Percentiles rank a stretch among this genome's conserved stretches.
These are phyloP conservation scores for Dolichallabes microphthalmus DNA, from an alignment of 2,113 vertebrate species.

Conservation along the genomic window DNA sequence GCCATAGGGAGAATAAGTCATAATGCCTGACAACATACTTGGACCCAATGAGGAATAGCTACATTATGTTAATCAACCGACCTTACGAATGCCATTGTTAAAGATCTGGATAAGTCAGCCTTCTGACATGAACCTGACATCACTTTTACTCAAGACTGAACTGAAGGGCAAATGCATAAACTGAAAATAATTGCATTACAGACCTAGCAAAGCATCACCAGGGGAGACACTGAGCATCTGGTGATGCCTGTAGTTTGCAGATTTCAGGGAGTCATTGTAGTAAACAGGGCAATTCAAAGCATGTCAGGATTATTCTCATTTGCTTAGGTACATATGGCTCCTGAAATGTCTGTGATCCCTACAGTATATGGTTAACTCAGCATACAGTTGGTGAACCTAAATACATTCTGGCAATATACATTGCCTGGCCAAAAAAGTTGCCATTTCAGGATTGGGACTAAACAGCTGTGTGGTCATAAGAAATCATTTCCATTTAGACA, in stretches of 20 bases:
- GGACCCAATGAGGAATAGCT: neutral
- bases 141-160: neutral
- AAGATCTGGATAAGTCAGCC: neutral
- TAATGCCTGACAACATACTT: neutral
- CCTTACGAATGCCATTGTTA: neutral
- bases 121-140: constrained; percentile 4
- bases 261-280: constrained; percentile 4
- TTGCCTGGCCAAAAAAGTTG: too few relatives aligned
- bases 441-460: too few relatives aligned
- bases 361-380: neutral
- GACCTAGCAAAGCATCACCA: neutral
- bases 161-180: constrained; percentile 4
- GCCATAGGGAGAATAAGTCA: neutral
- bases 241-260: neutral
- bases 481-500: too few relatives aligned
- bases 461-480: too few relatives aligned
- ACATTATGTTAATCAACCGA: neutral
- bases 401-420: neutral
- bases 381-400: neutral
- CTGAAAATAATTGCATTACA: neutral
- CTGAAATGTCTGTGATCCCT: neutral
- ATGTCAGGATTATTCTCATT: neutral
- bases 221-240: constrained; percentile 10
- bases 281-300: neutral
- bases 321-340: neutral